Conservation (phyloP, 53 echinoderm and acorn worm genomes). For the Crossaster papposus region DNA sequence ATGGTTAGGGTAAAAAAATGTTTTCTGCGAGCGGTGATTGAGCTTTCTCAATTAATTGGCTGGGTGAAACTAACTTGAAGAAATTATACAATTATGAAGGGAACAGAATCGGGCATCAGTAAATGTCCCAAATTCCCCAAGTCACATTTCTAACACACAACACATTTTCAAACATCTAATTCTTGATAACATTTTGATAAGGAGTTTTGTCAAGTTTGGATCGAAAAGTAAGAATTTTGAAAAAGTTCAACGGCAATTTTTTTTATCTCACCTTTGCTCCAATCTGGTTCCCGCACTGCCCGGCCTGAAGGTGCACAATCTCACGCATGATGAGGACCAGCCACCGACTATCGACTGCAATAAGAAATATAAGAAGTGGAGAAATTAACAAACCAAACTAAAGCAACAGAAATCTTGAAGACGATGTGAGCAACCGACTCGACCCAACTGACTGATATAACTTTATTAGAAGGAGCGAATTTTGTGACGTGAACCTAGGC, state of each 20-base stretch:
- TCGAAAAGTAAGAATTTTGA: background rate
- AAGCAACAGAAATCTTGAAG: background rate
- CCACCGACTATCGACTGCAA: slow-evolving; percentile 26
- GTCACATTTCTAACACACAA: too few species aligned
- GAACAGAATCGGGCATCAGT: too few species aligned
- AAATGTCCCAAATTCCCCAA: too few species aligned
- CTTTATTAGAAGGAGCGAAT: background rate
- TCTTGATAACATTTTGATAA: too few species aligned
- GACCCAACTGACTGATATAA: slow-evolving; percentile 8
- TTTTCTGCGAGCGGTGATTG: too few species aligned
- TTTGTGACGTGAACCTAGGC: background rate
- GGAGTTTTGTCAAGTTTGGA: too few species aligned
- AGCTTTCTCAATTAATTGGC: too few species aligned
- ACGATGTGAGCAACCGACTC: background rate
- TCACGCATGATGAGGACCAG: slow-evolving; percentile 75
- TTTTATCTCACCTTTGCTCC: slow-evolving; percentile 81
- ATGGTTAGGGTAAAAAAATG: too few species aligned
- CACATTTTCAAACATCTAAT: too few species aligned
- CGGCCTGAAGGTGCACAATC: slow-evolving; percentile 93
- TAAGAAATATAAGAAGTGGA: background rate
- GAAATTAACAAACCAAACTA: background rate
- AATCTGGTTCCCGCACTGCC: slow-evolving; percentile 95
- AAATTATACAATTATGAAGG: too few species aligned
- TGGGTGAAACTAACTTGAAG: too few species aligned
- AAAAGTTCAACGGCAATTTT: background rate